Percentiles rank a stretch among this genome's conserved stretches.
phyloP scores from a whole-genome alignment of 2,888 invertebrate genomes.

The Furcula furcula region DNA sequence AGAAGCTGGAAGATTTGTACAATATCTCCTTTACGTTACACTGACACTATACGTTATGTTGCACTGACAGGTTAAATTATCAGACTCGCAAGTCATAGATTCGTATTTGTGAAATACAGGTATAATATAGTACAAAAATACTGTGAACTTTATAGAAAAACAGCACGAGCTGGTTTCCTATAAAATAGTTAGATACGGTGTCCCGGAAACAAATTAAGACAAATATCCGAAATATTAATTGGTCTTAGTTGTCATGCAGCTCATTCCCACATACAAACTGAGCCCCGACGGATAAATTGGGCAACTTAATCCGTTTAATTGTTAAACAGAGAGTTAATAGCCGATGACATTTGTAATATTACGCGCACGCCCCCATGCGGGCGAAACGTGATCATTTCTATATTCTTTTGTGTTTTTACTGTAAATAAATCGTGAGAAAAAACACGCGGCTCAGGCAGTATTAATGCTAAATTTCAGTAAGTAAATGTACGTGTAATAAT shows the following conservation, averaged over 20 bases:
- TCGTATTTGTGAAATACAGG: too few relatives aligned
- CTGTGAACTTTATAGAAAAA: too few relatives aligned
- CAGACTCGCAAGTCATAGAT: too few relatives aligned
- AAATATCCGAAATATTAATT: constrained; percentile 3
- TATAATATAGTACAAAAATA: too few relatives aligned
- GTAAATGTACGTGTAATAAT: too few relatives aligned
- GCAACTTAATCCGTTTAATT: constrained; percentile 52
- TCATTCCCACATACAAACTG: constrained; percentile 44
- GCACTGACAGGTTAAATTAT: too few relatives aligned
- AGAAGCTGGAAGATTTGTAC: too few relatives aligned
- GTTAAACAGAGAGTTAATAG: constrained; percentile 52
- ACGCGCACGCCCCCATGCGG: constrained; percentile 54
- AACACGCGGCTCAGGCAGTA: constrained; percentile 5
- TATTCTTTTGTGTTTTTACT: constrained; percentile 25
- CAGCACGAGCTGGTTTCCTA: too few relatives aligned
- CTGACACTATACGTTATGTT: too few relatives aligned
- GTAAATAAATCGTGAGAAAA: constrained; percentile 25
- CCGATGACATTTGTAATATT: constrained; percentile 60
- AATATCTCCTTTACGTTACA: too few relatives aligned
- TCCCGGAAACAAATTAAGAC: not conserved
- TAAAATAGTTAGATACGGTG: too few relatives aligned
- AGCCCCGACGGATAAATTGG: constrained; percentile 36
- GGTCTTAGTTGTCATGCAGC: constrained; percentile 19
- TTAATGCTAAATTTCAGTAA: too few relatives aligned
- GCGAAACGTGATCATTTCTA: constrained; percentile 31